Evolutionary conservation across 2,888 invertebrate species (phyloP).

Genomic region (Junonia oenone): DNA sequence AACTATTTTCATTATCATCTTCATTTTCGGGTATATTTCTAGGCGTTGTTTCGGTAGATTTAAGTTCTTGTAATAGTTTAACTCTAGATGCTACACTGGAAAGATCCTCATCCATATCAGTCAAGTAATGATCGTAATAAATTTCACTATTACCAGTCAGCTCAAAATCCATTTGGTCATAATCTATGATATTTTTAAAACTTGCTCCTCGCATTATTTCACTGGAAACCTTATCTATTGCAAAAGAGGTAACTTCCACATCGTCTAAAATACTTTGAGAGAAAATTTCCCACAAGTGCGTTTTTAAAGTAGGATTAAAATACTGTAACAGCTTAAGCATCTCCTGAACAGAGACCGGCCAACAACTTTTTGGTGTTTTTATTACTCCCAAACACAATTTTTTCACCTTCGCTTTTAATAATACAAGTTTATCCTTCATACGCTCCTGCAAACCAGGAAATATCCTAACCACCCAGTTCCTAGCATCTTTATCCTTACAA

Average conservation of each 20-base stretch:
- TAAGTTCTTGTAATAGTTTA: constrained; percentile 53
- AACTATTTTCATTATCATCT: constrained; percentile 23
- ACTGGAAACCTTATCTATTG: constrained; percentile 60
- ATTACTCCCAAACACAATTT: constrained; percentile 58
- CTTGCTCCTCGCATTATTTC: constrained; percentile 61
- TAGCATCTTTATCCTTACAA: constrained; percentile 58
- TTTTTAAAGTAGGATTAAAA: constrained; percentile 61
- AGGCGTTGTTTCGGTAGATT: constrained; percentile 47
- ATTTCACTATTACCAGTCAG: constrained; percentile 62
- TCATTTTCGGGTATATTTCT: constrained; percentile 34
- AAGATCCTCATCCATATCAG: constrained; percentile 54
- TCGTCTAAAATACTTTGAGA: constrained; percentile 48
- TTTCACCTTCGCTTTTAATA: constrained; percentile 58
- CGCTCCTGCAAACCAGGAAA: constrained; percentile 63
- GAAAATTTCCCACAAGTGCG: constrained; percentile 58
- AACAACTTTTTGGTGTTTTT: constrained; percentile 53
- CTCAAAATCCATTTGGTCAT: constrained; percentile 64
- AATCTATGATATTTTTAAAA: constrained; percentile 66
- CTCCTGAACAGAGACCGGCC: constrained; percentile 60
- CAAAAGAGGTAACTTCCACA: constrained; percentile 54
- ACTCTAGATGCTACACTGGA: constrained; percentile 60
- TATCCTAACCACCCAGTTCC: constrained; percentile 63
- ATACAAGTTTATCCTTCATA: constrained; percentile 53
- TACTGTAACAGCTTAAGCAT: constrained; percentile 66
- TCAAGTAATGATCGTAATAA: constrained; percentile 57